phyloP scores from a whole-genome alignment of 64 coral and sea anemone genomes.

The Montipora capricornis region DNA sequence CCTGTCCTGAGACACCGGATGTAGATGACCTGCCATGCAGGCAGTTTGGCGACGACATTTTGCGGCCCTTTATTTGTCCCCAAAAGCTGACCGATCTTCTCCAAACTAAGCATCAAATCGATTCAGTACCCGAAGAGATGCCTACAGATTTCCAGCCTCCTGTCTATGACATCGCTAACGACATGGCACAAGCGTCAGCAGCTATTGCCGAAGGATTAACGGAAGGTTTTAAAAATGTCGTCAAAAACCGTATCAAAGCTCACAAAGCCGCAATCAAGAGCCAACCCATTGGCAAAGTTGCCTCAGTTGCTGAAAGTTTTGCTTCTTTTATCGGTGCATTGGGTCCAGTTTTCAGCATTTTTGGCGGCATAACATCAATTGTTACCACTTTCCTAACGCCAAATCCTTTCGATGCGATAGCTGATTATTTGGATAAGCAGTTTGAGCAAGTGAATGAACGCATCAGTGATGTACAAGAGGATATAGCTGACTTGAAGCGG shows the following conservation, averaged over 20 bases:
- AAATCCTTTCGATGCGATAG: constrained; percentile 49
- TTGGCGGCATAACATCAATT: constrained; percentile 38
- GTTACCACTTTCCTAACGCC: constrained; percentile 47
- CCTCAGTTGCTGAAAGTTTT: neutral
- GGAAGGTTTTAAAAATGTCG: neutral
- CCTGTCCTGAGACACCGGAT: neutral
- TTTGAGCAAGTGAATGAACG: constrained; percentile 47
- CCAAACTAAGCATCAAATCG: neutral
- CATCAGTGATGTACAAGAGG: neutral
- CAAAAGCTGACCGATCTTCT: constrained; percentile 25
- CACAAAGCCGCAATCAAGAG: neutral
- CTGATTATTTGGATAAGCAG: constrained; percentile 30
- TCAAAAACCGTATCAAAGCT: neutral
- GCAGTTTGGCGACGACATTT: neutral
- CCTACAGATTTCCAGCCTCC: constrained; percentile 8
- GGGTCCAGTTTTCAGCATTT: constrained; percentile 26
- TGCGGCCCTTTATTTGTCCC: constrained; percentile 25
- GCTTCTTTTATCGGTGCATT: constrained; percentile 7
- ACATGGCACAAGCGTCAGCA: constrained; percentile 14
- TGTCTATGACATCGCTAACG: constrained; percentile 27
- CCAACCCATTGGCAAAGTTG: neutral
- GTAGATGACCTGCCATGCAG: constrained; percentile 1
- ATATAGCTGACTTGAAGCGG: neutral
- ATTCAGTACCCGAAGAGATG: neutral
- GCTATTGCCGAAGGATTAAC: constrained; percentile 41